phyloP scores from a whole-genome alignment of 2,113 vertebrate genomes.

The Halcyon malimbica region DNA sequence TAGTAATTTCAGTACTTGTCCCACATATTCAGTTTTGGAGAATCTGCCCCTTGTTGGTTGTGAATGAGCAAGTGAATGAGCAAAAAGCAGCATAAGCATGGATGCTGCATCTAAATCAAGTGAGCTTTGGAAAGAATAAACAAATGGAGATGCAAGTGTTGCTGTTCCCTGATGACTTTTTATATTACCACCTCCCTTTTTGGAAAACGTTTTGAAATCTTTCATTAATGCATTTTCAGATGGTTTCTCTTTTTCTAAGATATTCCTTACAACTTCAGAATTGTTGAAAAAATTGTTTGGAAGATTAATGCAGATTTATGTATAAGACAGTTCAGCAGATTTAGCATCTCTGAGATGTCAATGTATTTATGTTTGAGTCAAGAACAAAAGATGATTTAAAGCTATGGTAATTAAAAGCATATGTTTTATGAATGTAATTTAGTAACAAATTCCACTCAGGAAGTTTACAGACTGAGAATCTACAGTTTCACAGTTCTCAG shows the following conservation, averaged over 20 bases:
- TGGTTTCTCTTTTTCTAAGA: not conserved
- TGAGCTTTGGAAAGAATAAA: not conserved
- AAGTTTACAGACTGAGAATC: not conserved
- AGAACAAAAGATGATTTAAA: not conserved
- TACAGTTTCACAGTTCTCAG: not conserved
- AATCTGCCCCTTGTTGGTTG: slow-evolving; percentile 32
- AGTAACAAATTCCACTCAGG: not conserved
- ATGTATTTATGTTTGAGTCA: not conserved
- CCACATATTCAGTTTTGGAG: slow-evolving; percentile 40
- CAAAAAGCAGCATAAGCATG: slow-evolving; percentile 2
- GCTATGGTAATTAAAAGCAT: not conserved
- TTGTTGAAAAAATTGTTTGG: not conserved
- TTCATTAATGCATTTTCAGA: not conserved
- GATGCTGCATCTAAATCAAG: slow-evolving; percentile 33
- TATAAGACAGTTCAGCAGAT: not conserved
- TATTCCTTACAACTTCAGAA: not conserved
- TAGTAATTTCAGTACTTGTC: slow-evolving; percentile 59
- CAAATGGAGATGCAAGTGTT: slow-evolving; percentile 1
- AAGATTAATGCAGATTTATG: not conserved
- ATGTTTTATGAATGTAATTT: not conserved
- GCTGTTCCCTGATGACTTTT: not conserved
- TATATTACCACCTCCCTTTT: not conserved
- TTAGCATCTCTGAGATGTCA: not conserved
- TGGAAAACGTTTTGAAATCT: not conserved
- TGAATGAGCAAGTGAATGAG: slow-evolving; percentile 35